A percentile compares a stretch with the other conserved stretches of the same genome.
These are phyloP conservation scores for Apolygus lucorum DNA, from an alignment of 1,140 invertebrate species.

Conservation along the genomic window DNA sequence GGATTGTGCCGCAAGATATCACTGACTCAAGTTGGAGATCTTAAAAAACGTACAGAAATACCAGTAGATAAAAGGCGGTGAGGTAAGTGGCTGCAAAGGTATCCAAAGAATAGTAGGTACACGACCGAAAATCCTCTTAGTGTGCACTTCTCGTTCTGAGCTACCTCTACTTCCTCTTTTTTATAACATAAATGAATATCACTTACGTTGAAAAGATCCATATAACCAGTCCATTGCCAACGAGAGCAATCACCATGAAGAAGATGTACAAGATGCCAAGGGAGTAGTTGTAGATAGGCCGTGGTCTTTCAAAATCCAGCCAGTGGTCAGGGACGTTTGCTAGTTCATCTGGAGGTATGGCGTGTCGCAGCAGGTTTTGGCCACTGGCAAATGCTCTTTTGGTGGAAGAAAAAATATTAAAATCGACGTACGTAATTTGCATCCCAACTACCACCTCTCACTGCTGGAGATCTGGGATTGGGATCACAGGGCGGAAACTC, in stretches of 20 bases:
- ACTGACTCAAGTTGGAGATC: no score
- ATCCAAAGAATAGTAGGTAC: no score
- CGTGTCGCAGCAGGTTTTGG: constrained; percentile 66
- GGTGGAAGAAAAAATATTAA: not conserved
- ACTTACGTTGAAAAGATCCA: constrained; percentile 75
- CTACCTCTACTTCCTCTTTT: no score
- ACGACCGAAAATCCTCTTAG: no score
- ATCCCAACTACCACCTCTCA: no score
- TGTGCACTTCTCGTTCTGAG: no score
- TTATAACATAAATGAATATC: constrained; percentile 4
- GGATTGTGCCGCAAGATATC: no score
- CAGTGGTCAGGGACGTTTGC: constrained; percentile 72
- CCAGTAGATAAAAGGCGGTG: no score
- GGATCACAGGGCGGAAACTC: no score
- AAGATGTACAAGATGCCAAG: constrained; percentile 70
- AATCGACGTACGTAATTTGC: not conserved
- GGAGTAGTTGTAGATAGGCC: constrained; percentile 70
- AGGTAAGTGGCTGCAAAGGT: no score
- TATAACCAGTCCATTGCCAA: constrained; percentile 81
- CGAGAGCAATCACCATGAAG: constrained; percentile 64
- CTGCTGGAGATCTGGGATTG: no score
- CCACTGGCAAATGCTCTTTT: constrained; percentile 31
- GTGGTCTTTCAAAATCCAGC: constrained; percentile 67
- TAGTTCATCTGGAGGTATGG: constrained; percentile 64
- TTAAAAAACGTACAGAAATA: no score